These are phyloP conservation scores for Emmelina monodactyla DNA, from an alignment of 2,888 invertebrate species.

Conservation along the genomic window DNA sequence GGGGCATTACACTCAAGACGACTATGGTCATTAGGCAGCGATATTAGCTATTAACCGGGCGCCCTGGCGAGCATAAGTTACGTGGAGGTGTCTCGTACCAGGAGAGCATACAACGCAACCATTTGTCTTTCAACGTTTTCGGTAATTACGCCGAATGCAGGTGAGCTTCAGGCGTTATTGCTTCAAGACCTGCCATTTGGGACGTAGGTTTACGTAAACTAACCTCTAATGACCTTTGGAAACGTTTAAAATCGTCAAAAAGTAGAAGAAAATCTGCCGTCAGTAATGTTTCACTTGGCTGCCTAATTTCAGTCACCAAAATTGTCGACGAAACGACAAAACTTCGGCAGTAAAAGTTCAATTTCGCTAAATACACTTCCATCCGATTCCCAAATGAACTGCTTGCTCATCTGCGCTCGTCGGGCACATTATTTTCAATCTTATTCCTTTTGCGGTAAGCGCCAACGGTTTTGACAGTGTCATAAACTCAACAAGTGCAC, in stretches of 20 bases:
- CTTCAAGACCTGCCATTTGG: too few relatives aligned
- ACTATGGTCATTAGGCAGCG: conserved; percentile 62
- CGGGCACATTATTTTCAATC: not conserved
- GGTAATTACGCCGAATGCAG: conserved; percentile 22
- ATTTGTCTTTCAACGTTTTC: conserved; percentile 40
- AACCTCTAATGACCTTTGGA: too few relatives aligned
- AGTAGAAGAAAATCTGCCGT: too few relatives aligned
- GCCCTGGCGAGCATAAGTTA: conserved; percentile 47
- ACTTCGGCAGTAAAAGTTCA: too few relatives aligned
- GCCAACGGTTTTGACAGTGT: conserved; percentile 5
- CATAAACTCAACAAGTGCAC: conserved; percentile 45
- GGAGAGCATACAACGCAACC: conserved; percentile 16
- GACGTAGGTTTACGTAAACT: too few relatives aligned
- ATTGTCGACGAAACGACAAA: too few relatives aligned
- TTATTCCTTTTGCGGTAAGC: not conserved
- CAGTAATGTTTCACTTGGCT: too few relatives aligned
- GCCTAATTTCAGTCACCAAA: too few relatives aligned
- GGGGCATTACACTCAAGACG: conserved; percentile 57
- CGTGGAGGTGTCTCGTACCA: conserved; percentile 24
- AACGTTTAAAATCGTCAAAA: too few relatives aligned
- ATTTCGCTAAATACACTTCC: too few relatives aligned
- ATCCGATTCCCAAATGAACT: too few relatives aligned
- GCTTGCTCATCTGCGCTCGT: too few relatives aligned
- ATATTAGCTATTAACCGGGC: conserved; percentile 63
- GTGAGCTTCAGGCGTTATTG: not conserved